These are phyloP conservation scores for Thyatira batis DNA, from an alignment of 2,888 invertebrate genomes.

Conservation along the genomic window DNA sequence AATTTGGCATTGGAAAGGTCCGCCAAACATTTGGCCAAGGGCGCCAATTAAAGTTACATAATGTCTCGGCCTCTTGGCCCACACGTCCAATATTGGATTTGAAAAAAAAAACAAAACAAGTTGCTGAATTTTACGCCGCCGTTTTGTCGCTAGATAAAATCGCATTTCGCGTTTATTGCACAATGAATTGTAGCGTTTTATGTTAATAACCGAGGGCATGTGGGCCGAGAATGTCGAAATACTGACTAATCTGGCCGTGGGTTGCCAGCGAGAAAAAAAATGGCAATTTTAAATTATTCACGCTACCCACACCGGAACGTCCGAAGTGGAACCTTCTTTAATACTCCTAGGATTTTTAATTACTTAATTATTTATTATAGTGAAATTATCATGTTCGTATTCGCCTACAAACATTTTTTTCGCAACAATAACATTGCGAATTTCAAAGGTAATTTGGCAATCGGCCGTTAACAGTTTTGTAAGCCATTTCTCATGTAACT, in stretches of 20 bases:
- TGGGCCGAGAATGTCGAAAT: constrained; percentile 77
- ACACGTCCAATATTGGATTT: not conserved
- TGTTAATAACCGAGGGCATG: constrained; percentile 71
- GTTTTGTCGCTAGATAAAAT: constrained; percentile 74
- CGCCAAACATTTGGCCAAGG: not conserved
- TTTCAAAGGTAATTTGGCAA: constrained; percentile 36
- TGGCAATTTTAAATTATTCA: constrained; percentile 81
- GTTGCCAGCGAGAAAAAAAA: constrained; percentile 71
- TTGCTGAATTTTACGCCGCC: constrained; percentile 47
- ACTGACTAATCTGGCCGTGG: constrained; percentile 79
- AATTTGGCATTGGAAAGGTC: constrained; percentile 1
- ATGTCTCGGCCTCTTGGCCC: not conserved
- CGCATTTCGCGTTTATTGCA: constrained; percentile 75
- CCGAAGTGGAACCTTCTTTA: constrained; percentile 3
- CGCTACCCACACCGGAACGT: constrained; percentile 68
- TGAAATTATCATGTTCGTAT: constrained; percentile 31
- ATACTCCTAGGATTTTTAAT: constrained; percentile 71
- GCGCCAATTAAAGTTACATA: constrained; percentile 2
- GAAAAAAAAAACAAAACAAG: constrained; percentile 3
- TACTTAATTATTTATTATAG: constrained; percentile 70
- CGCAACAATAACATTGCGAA: constrained; percentile 24
- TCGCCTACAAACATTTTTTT: constrained; percentile 49
- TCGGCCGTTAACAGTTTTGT: constrained; percentile 50
- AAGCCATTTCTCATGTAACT: constrained; percentile 44
- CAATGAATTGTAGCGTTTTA: constrained; percentile 79